A percentile compares a stretch with the other conserved stretches of the same genome.
Conservation (phyloP, 2,888 invertebrate genomes). For the Polia nebulosa region DNA sequence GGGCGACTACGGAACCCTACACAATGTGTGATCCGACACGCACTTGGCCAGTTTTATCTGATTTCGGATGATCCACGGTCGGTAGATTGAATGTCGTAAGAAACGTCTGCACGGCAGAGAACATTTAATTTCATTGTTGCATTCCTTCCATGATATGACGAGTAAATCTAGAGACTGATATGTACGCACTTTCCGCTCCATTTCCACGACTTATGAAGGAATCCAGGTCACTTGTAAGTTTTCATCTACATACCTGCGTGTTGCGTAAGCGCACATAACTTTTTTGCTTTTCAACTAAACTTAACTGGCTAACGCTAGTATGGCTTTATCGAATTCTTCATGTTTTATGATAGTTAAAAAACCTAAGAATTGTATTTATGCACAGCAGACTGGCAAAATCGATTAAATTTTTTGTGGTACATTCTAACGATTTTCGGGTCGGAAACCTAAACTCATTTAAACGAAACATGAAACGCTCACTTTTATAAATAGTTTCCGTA, state of each 20-base stretch:
- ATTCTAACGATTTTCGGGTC: slow-evolving; percentile 75
- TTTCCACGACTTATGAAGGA: slow-evolving; percentile 42
- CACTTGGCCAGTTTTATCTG: no score
- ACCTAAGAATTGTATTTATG: slow-evolving; percentile 35
- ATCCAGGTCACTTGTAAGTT: slow-evolving; percentile 55
- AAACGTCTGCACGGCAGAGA: slow-evolving; percentile 12
- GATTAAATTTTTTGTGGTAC: slow-evolving; percentile 73
- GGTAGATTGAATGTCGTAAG: slow-evolving; percentile 15
- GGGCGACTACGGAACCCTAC: no score
- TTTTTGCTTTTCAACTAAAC: slow-evolving; percentile 11
- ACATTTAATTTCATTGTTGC: slow-evolving; percentile 13
- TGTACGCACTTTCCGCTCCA: slow-evolving; percentile 49
- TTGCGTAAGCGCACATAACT: slow-evolving; percentile 31
- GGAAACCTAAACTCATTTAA: slow-evolving; percentile 75
- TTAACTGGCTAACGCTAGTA: background rate
- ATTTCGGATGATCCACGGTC: no score
- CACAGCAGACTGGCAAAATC: slow-evolving; percentile 75
- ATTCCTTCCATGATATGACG: slow-evolving; percentile 19
- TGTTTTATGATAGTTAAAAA: slow-evolving; percentile 24
- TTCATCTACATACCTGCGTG: slow-evolving; percentile 29
- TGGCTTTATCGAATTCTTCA: slow-evolving; percentile 33
- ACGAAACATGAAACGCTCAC: slow-evolving; percentile 69
- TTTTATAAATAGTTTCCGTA: slow-evolving; percentile 51
- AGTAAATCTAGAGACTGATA: slow-evolving; percentile 11
- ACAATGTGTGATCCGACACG: no score